Evolutionary conservation across 2,888 invertebrate genomes (phyloP), one percentile per base, ranked within the genome.

Genomic region (Dynastes hyllus): DNA sequence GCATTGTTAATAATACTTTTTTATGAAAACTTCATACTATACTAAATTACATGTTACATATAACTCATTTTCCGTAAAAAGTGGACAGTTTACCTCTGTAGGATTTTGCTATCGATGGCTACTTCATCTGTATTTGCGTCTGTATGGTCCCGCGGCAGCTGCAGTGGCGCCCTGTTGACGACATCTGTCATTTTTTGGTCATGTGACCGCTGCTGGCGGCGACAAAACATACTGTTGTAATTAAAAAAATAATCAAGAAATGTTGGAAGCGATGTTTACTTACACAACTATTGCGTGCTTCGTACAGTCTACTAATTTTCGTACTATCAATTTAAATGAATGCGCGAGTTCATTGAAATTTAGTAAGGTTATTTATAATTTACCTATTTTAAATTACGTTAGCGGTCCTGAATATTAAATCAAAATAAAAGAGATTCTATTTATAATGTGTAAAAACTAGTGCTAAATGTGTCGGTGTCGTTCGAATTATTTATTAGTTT

Each of bases 161-260:
- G 78, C 65, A 51, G 53, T 78, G 78, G 78, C 80, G 78, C 71
- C 76, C 65, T 45, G 53, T 32, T 63, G 77, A 53, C 70, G 76
- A 37, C 69, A 58, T 75, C 50, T 80, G 80, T 79, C 78, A 71
- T 63, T 78, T 70, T 71, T 73, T 73, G 71, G 51, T 80, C 80
- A 80, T 71, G 79, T 80, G 80, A 79, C 70, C 78, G 29, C 27
- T 63, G 63, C 55, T 73, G 78, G 78, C 78, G 78, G 73, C 78
- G 71, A 73, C 78, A 73, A 71, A 71, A 70, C 71, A 77, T 37
- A 78, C 58, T 78, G 69, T 22, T 27, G 63, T 65, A 71, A 78
- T 78, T 70, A 73, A 78, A 78, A 78, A 70, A 78, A 70, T 67
- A 67, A 66, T 67, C 66, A 66, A 78, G 45, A 61, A 69, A 45